A percentile compares a stretch with the other conserved stretches of the same genome.
These are phyloP conservation scores for Parus major DNA, from an alignment of 2,113 vertebrate species.

Conservation along the genomic window DNA sequence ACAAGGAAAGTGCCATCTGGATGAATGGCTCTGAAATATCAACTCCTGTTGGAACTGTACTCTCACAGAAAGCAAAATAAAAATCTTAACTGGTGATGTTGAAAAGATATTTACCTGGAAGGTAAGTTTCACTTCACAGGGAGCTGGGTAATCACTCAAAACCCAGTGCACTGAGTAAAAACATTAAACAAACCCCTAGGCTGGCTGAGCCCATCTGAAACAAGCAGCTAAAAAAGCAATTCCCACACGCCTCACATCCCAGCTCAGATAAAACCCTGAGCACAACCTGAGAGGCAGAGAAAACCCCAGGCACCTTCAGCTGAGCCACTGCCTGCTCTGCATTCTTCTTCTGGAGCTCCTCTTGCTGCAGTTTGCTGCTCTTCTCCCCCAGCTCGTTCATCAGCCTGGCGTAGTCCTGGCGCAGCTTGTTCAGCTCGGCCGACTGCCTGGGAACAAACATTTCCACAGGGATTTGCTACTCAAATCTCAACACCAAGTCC, in stretches of 20 bases:
- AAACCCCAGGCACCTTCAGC: slow-evolving; percentile 72
- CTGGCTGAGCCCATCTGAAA: neutral
- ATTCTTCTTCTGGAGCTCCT: slow-evolving; percentile 93
- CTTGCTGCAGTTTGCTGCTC: slow-evolving; percentile 89
- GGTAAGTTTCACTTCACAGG: neutral
- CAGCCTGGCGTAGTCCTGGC: slow-evolving; percentile 87
- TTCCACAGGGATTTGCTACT: neutral
- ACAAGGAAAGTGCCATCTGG: neutral
- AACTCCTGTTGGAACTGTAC: neutral
- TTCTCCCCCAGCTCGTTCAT: slow-evolving; percentile 91
- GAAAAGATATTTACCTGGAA: neutral
- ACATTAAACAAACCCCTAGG: neutral
- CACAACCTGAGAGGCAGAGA: neutral
- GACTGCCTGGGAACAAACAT: slow-evolving; percentile 83
- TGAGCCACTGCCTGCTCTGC: slow-evolving; percentile 91
- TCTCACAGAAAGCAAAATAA: neutral
- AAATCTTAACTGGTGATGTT: neutral
- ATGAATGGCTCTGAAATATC: neutral
- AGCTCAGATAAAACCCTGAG: neutral
- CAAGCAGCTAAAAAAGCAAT: neutral
- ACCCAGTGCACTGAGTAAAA: neutral
- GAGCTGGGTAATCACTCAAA: neutral
- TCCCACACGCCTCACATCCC: neutral
- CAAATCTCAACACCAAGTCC: neutral
- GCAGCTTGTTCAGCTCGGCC: slow-evolving; percentile 91